Evolutionary conservation across 2,888 invertebrate genomes (phyloP), one percentile per base, ranked within the genome.

Genomic region (Lapara coniferarum): DNA sequence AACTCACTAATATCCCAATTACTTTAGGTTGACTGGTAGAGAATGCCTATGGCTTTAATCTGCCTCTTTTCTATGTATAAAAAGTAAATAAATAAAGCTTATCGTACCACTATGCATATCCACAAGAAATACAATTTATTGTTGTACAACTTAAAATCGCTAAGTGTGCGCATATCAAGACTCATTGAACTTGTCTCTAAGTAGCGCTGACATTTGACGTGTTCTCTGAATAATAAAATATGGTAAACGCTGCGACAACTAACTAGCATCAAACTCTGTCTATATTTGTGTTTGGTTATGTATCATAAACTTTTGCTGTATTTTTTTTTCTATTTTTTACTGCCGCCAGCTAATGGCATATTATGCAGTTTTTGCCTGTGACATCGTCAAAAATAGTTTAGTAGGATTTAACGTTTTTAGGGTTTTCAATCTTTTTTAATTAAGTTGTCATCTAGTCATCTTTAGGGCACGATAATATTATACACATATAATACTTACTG

Each of bases 171-270:
- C 13, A 56, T 44, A 7, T 53, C 30, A 10, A 6, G 7, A 19
- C 52, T 37, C 46, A 67, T 56, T 67, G 25, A 44, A 16, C 56
- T 56, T 46, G 56, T 67, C 55, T 67, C 13, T 13, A 49, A 56
- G 67, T 73, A 66, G 71, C 72, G 71, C 63, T 71, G 74, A 73
- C 75, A 74, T 75, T 46, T 77, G 77, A 76, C 82, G 81, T 72
- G 75, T 70, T 70, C 70, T 76, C 74, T 85, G 78, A 82, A 88
- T 86, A 80, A 85, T 85, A 72, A 72, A 37, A 88, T 84, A 80
- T 72, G 73, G 67, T 74, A 81, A 81, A 79, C 74, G 72, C 75
- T 63, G 72, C 70, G 75, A 79, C 63, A 53, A 14, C 49, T 63
- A 53, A 58, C 13, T 75, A 69, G 72, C 74, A 73, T 75, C 78